Evolutionary conservation across 2,888 invertebrate species (phyloP), one percentile per base, ranked within the genome.

Genomic region (Amphimallon solstitiale): DNA sequence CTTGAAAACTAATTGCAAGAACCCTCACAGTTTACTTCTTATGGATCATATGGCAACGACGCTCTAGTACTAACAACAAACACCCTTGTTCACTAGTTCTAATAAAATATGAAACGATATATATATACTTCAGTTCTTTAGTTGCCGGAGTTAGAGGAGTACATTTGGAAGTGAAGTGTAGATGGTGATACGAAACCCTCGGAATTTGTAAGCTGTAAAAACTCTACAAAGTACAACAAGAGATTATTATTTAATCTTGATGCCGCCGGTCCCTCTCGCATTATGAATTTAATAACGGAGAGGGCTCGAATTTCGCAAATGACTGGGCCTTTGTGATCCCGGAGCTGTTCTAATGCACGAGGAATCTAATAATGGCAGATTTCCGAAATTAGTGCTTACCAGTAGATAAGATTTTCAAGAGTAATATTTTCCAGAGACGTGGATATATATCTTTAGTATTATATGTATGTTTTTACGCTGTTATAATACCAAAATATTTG

Each of bases 271-370:
- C 65, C 46, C 61, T 54, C 63, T 54, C 45, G 46, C 51, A 56
- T 59, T 67, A 54, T 54, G 40, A 65, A 62, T 68, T 68, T 68
- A 68, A 65, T 65, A 65, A 65, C 65, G 46, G 19, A 45, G 48
- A 35, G 35, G 65, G 60, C 40, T 56, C 67, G 65, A 67, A 67
- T 69, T 69, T 67, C 51, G 65, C 67, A 65, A 67, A 48, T 67
- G 69, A 67, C 67, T 69, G 69, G 62, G 59, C 64, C 63, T 63
- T 69, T 65, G 63, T 67, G 65, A 69, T 67, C 64, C 63, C 43
- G 63, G 60, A 63, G 68, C 59, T 51, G 62, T 61, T 54, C 69
- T 69, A 68, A 68, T 68, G 67, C 65, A 65, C 54, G 62, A 62
- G 61, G 69, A 69, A 69, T 54, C 54, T 54, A 54, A 54, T 54